A percentile compares a stretch with the other conserved stretches of the same genome.
Conservation (phyloP, 1,140 invertebrate genomes). For the Eulimnadia texana region DNA sequence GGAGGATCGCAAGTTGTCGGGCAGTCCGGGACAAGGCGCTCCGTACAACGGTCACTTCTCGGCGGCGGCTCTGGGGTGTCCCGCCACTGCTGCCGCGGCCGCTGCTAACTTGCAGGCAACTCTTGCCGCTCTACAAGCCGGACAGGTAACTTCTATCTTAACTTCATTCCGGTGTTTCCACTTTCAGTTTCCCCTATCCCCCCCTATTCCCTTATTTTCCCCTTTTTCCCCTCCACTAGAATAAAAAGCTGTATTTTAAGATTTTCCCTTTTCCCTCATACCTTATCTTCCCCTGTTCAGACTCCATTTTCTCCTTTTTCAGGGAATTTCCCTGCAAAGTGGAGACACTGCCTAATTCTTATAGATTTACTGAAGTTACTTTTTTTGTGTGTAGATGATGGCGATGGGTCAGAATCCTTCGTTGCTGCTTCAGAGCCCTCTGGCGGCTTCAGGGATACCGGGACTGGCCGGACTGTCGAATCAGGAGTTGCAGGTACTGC, state of each 20-base stretch:
- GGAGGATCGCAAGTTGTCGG: background rate
- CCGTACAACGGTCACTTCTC: conserved; percentile 2
- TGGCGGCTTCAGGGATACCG: conserved; percentile 26
- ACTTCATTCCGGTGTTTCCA: no score
- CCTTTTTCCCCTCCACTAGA: background rate
- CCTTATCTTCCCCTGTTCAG: no score
- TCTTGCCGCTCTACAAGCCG: conserved; percentile 44
- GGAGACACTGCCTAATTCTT: background rate
- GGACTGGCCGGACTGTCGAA: conserved; percentile 41
- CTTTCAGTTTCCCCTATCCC: no score
- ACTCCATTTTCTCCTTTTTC: background rate
- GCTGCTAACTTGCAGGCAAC: conserved; percentile 38
- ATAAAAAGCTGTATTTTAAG: no score
- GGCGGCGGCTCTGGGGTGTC: conserved; percentile 19
- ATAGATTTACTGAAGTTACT: background rate
- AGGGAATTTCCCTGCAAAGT: background rate
- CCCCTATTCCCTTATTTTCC: no score
- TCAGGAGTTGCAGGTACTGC: conserved; percentile 40
- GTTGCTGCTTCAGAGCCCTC: conserved; percentile 33
- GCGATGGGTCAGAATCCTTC: conserved; percentile 31
- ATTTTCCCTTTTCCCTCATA: no score
- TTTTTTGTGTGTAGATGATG: conserved; percentile 39
- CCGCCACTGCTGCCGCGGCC: conserved; percentile 17
- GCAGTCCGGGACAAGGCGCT: background rate
- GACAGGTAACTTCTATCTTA: conserved; percentile 35